Evolutionary conservation across 2,888 invertebrate genomes (phyloP), one percentile per base, ranked within the genome.

Genomic region (Tipula lateralis): DNA sequence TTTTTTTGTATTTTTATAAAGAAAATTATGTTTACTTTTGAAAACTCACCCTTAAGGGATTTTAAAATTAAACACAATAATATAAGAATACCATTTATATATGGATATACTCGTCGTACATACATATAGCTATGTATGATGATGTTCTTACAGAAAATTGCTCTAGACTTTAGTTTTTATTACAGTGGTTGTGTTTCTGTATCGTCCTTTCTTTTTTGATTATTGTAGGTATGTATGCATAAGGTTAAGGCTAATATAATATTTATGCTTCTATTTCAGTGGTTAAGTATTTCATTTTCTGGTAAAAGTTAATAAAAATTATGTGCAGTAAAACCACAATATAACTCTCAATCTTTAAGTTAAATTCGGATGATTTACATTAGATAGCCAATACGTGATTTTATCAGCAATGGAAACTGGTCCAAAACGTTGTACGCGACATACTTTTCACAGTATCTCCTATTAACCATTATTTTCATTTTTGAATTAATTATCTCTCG

Each of bases 21-120:
- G 66, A 66, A 66, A 66, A 66, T 66, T 66, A 66, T 66, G 66
- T 82, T 82, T 82, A 30, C 82, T 82, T 82, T 82, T 82, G 82
- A 82, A n/a, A 82, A 82, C 16, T 82, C 7, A n/a, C 82, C 29
- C 82, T 82, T 13, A 82, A 82, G 82, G 82, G 82, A 82, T 82
- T 82, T 82, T 82, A 82, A 82, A 29, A 29, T 30, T 82, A 82
- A 82, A 82, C 30, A 82, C 82, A 30, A 66, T 66, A 66, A 24
- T 66, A 44, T 44, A 66, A 66, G 66, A 66, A 66, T 24, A 66
- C 66, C 19, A 66, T 66, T 66, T 66, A 66, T 66, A 66, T 66
- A 24, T 24, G 16, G 44, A 44, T 44, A n/a, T 44, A 44, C 44
- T 44, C 44, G 44, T 16, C 19, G 44, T 44, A 44, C 16, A 16